These are phyloP conservation scores for Dasypus novemcinctus DNA, from an alignment of 2,113 vertebrate species.

Conservation along the genomic window DNA sequence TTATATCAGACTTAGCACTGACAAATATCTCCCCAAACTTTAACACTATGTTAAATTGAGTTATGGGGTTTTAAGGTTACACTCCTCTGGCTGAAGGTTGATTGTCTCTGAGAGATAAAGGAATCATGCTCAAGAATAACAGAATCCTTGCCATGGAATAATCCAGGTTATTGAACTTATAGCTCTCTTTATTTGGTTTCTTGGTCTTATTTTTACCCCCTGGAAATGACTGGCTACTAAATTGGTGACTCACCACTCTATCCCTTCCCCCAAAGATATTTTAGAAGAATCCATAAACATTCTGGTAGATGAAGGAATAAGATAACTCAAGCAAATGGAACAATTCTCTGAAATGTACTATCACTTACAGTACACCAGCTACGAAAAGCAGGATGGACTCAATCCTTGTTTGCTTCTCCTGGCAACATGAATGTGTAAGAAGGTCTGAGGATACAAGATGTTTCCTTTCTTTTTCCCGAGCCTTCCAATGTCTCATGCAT, in stretches of 20 bases:
- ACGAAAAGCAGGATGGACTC: background rate
- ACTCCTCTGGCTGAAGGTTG: slow-evolving; percentile 82
- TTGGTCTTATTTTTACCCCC: background rate
- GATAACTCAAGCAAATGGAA: background rate
- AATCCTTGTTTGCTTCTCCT: background rate
- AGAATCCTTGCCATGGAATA: slow-evolving; percentile 73
- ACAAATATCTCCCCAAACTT: slow-evolving; percentile 83
- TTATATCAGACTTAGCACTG: slow-evolving; percentile 82
- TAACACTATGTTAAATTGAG: slow-evolving; percentile 82
- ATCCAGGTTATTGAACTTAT: slow-evolving; percentile 74
- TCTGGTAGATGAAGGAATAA: slow-evolving; percentile 15
- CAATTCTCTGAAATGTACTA: background rate
- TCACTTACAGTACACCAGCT: background rate
- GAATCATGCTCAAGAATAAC: slow-evolving; percentile 71
- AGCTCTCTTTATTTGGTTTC: slow-evolving; percentile 75
- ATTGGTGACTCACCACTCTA: slow-evolving; percentile 59
- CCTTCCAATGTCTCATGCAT: background rate
- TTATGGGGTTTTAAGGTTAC: slow-evolving; percentile 83
- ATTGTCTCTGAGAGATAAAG: slow-evolving; percentile 82
- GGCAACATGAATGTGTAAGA: background rate
- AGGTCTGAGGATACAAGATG: background rate
- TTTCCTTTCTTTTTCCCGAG: background rate
- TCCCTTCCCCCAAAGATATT: background rate
- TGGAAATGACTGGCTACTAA: slow-evolving; percentile 10
- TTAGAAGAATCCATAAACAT: background rate